Base-by-base conservation (phyloP, 1,140 invertebrate species). In the Caenorhabditis remanei region DNA sequence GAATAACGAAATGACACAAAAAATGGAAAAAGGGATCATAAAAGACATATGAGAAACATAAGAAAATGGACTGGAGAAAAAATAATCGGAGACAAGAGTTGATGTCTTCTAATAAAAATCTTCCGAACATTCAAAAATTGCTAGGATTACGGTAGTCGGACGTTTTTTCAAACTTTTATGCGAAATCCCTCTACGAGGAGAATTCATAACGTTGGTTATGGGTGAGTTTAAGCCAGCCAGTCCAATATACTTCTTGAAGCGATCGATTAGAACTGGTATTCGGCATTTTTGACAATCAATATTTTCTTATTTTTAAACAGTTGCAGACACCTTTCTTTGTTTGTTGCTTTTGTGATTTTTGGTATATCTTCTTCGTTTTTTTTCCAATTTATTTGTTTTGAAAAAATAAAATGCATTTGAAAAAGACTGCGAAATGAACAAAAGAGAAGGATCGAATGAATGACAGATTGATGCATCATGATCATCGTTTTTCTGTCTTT, bases 1-100 rank as follows among this genome's bases (percentile, higher is more conserved):
- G 71, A 53, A 79, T 79, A 50, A 50, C n/a, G n/a, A 79, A 32
- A 79, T 24, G n/a, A 79, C 46, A 79, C 8, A 24, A 79, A 79
- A 46, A 19, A 16, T 11, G 40, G 32, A 65, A 71, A 43, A 71
- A 71, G 11, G 7, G 65, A 71, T 19, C 43, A 71, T 71, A n/a
- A 71, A 71, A 71, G 65, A n/a, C 40, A 71, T n/a, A n/a, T n/a
- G n/a, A n/a, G 16, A 9, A 71, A 71, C 40, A n/a, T 46, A 4
- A 46, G 40, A 71, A 46, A 46, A 43, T 5, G 40, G 63, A 71
- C 3, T 6, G 65, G 41, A 40, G 61, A n/a, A 65, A 65, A 40
- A 40, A 65, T 0, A 6, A 65, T 13, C 32, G 32, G 32, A 32
- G 2, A 32, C 2, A 32, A 32, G 32, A 32, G 32, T 32, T 32